Evolutionary conservation across 2,888 invertebrate species (phyloP).

Genomic region (Gryllus longicercus): DNA sequence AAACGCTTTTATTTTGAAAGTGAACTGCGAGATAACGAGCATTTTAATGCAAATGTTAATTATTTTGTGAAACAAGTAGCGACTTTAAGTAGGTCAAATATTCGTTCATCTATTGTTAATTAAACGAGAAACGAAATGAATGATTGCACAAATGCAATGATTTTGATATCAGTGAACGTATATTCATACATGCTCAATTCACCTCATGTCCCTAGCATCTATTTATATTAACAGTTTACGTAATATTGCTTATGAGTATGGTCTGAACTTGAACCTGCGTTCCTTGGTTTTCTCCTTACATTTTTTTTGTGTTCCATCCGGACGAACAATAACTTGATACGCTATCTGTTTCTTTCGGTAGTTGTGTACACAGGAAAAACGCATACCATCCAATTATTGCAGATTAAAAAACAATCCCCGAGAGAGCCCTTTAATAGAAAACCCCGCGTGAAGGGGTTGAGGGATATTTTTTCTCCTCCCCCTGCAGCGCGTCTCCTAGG

Average conservation of each 20-base stretch:
- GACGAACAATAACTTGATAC: too few relatives aligned
- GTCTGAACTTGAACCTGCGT: neutral
- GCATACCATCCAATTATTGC: neutral
- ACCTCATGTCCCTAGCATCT: neutral
- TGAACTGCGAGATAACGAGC: conserved; percentile 6
- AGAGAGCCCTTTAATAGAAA: neutral
- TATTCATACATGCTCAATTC: neutral
- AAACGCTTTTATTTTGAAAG: neutral
- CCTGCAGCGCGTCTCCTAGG: neutral
- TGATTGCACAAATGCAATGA: too few relatives aligned
- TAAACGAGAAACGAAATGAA: too few relatives aligned
- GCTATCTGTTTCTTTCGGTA: neutral
- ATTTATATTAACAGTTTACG: neutral
- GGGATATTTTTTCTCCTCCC: neutral
- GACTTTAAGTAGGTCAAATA: too few relatives aligned
- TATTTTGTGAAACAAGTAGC: neutral
- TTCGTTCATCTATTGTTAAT: too few relatives aligned
- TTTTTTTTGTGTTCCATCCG: too few relatives aligned
- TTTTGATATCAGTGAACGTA: too few relatives aligned
- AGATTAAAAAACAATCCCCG: neutral
- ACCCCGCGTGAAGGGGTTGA: neutral
- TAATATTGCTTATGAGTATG: conserved; percentile 7
- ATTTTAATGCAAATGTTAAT: neutral
- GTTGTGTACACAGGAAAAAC: neutral
- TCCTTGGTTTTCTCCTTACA: neutral